These are phyloP conservation scores for Drosophila atripex DNA, from an alignment of 2,888 invertebrate species.

Conservation along the genomic window DNA sequence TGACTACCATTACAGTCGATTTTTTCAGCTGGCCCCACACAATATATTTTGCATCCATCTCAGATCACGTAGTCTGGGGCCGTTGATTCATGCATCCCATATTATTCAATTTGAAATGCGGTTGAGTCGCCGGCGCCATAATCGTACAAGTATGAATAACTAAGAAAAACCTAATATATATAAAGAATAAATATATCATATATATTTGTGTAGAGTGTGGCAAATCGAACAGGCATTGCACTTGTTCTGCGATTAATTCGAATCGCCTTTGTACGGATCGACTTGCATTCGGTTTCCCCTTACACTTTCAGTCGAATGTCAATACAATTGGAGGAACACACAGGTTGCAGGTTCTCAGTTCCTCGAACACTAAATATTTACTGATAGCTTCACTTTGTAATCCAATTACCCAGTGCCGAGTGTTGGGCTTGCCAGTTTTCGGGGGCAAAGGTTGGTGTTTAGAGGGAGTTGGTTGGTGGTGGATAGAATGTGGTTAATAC, in stretches of 20 bases:
- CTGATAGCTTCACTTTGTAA: conserved; percentile 40
- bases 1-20: conserved; percentile 34
- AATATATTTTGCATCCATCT: conserved; percentile 7
- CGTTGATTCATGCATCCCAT: conserved; percentile 52
- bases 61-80: conserved; percentile 55
- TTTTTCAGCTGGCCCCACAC: conserved; percentile 35
- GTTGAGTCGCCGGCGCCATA: conserved; percentile 37
- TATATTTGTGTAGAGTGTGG: background rate
- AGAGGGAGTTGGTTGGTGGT: background rate
- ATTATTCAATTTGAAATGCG: conserved; percentile 44
- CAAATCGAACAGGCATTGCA: conserved; percentile 47
- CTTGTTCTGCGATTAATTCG: conserved; percentile 52
- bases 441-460: background rate
- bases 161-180: conserved; percentile 13
- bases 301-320: conserved; percentile 55
- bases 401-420: conserved; percentile 39
- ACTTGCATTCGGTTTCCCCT: conserved; percentile 44
- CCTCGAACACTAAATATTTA: conserved; percentile 40
- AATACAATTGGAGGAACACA: conserved; percentile 37
- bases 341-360: conserved; percentile 38
- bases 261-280: conserved; percentile 26
- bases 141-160: conserved; percentile 36
- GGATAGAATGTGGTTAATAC: conserved; percentile 32
- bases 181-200: background rate
- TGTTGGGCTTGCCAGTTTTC: conserved; percentile 1